These are phyloP conservation scores for Dicyrtoma fusca DNA, from an alignment of 2,888 invertebrate genomes.

Conservation along the genomic window DNA sequence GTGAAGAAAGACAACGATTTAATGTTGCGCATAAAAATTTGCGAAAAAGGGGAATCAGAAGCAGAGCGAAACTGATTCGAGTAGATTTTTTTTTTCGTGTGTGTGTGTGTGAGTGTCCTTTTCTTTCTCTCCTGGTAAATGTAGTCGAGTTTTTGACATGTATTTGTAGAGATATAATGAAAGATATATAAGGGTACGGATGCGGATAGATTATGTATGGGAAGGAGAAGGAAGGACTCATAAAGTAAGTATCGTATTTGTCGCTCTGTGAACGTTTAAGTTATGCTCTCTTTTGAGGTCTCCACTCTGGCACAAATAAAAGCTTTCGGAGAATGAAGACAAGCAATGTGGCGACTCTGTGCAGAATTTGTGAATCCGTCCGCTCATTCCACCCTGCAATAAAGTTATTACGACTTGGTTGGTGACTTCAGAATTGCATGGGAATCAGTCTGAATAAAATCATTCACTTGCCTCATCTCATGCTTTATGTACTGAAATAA, in stretches of 20 bases:
- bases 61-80: no score
- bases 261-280: slow-evolving; percentile 9
- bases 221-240: slow-evolving; percentile 25
- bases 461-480: slow-evolving; percentile 37
- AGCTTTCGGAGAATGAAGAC: slow-evolving; percentile 13
- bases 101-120: background rate
- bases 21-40: slow-evolving; percentile 34
- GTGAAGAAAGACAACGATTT: slow-evolving; percentile 27
- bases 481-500: slow-evolving; percentile 39
- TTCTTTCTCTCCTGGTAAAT: no score
- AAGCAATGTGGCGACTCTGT: slow-evolving; percentile 8
- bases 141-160: no score
- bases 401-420: slow-evolving; percentile 33
- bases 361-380: slow-evolving; percentile 26
- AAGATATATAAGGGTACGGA: no score
- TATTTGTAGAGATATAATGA: no score
- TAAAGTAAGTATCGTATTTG: slow-evolving; percentile 36
- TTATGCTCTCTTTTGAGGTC: background rate
- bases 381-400: slow-evolving; percentile 30
- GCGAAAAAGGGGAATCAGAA: slow-evolving; percentile 19
- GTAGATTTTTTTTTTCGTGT: no score
- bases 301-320: slow-evolving; percentile 14
- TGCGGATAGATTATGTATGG: no score
- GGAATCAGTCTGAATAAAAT: slow-evolving; percentile 37
- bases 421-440: slow-evolving; percentile 28